Conservation (phyloP, 2,113 vertebrate genomes). For the Synodontis membranacea region DNA sequence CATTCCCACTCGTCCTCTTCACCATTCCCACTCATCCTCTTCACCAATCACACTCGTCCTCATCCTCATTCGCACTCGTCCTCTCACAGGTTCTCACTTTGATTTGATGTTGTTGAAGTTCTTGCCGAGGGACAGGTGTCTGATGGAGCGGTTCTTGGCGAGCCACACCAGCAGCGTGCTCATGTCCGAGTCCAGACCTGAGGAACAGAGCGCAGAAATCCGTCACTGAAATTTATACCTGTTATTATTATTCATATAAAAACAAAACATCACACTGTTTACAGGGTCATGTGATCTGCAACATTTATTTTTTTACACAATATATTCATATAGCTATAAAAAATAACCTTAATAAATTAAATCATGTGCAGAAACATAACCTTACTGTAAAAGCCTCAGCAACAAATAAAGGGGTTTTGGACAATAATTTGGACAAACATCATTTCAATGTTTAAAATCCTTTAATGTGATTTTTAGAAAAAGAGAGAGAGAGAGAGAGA, state of each 20-base stretch:
- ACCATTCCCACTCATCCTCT: neutral
- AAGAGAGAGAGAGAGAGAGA: too few relatives aligned
- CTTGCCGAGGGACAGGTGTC: conserved; percentile 91
- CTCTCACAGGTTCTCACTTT: conserved; percentile 79
- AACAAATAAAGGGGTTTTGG: too few relatives aligned
- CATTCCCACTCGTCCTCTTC: neutral
- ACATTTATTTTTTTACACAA: neutral
- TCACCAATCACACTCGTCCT: neutral
- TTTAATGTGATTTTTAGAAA: too few relatives aligned
- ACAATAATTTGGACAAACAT: too few relatives aligned
- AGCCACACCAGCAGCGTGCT: conserved; percentile 94
- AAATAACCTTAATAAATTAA: too few relatives aligned
- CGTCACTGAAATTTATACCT: neutral
- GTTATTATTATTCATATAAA: neutral
- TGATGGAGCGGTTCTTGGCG: conserved; percentile 95
- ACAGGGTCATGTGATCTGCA: neutral
- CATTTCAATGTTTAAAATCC: too few relatives aligned
- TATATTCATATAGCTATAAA: too few relatives aligned
- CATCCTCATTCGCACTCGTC: too few relatives aligned
- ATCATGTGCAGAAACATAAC: too few relatives aligned
- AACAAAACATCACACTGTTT: neutral
- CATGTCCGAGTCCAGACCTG: conserved; percentile 92
- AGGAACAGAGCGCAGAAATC: conserved; percentile 3
- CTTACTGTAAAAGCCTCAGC: too few relatives aligned
- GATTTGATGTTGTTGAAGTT: conserved; percentile 99